Conservation (phyloP, 2,797 vertebrate genomes). For the Hapalemur alaotrensis region DNA sequence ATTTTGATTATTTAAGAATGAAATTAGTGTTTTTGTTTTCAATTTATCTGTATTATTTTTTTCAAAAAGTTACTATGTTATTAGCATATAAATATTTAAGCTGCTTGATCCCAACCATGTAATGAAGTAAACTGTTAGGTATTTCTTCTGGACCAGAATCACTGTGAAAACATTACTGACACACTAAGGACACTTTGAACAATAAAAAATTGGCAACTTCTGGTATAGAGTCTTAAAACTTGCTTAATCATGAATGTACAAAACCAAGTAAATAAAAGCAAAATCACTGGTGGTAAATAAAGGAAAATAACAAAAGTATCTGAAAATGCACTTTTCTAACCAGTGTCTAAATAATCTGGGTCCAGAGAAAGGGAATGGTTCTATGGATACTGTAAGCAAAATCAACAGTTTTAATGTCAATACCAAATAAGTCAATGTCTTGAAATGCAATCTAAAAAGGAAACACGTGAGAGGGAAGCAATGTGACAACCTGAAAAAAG, state of each 20-base stretch:
- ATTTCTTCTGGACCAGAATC: slow-evolving; percentile 48
- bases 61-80: slow-evolving; percentile 40
- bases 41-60: slow-evolving; percentile 46
- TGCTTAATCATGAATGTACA: neutral
- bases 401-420: neutral
- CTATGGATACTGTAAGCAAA: neutral
- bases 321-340: slow-evolving; percentile 40
- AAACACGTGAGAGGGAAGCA: neutral
- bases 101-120: neutral
- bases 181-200: neutral
- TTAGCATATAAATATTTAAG: slow-evolving; percentile 35
- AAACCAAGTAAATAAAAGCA: neutral
- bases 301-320: neutral
- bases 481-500: slow-evolving; percentile 28
- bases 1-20: slow-evolving; percentile 44
- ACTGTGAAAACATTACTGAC: neutral
- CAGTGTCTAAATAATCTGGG: neutral
- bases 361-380: neutral
- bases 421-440: neutral
- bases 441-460: neutral
- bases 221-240: neutral
- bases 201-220: slow-evolving; percentile 30
- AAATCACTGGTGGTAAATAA: slow-evolving; percentile 27
- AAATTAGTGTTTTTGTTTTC: slow-evolving; percentile 38
- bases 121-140: slow-evolving; percentile 9